Conservation (phyloP, 1,140 invertebrate genomes). For the Cepaea nemoralis region DNA sequence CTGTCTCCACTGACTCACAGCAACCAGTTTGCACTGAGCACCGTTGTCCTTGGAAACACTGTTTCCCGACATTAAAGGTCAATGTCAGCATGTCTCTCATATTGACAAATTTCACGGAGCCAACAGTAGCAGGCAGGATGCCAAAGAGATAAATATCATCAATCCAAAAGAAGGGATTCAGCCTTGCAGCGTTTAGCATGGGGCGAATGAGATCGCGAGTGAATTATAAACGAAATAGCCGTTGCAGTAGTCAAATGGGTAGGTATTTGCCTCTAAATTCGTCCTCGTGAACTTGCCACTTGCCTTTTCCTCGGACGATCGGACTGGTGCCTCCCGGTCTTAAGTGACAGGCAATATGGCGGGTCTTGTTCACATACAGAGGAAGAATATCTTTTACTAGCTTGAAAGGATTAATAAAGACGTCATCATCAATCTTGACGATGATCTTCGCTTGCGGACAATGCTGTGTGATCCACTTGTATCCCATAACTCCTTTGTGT, state of each 20-base stretch:
- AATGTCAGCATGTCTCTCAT: constrained; percentile 49
- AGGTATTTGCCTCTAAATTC: constrained; percentile 51
- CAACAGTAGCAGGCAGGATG: constrained; percentile 56
- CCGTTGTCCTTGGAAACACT: constrained; percentile 42
- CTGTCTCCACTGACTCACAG: constrained; percentile 27
- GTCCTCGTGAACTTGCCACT: constrained; percentile 44
- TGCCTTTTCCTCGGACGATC: constrained; percentile 39
- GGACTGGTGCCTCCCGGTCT: constrained; percentile 47
- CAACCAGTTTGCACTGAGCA: constrained; percentile 40
- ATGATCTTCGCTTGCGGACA: constrained; percentile 80
- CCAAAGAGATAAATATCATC: constrained; percentile 53
- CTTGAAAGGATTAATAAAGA: constrained; percentile 81
- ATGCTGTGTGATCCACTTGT: constrained; percentile 81
- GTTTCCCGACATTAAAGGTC: constrained; percentile 39
- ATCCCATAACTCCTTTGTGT: constrained; percentile 81
- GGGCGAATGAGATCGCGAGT: constrained; percentile 66
- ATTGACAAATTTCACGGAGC: constrained; percentile 41
- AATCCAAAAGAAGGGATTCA: constrained; percentile 69
- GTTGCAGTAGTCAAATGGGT: constrained; percentile 67
- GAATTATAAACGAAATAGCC: constrained; percentile 70
- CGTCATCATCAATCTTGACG: constrained; percentile 91
- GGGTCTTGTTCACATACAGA: constrained; percentile 16
- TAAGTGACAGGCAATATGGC: constrained; percentile 50
- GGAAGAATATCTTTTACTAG: constrained; percentile 7
- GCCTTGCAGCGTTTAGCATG: constrained; percentile 60